Evolutionary conservation across 2,888 invertebrate genomes (phyloP).

Genomic region (Argyresthia albistria): DNA sequence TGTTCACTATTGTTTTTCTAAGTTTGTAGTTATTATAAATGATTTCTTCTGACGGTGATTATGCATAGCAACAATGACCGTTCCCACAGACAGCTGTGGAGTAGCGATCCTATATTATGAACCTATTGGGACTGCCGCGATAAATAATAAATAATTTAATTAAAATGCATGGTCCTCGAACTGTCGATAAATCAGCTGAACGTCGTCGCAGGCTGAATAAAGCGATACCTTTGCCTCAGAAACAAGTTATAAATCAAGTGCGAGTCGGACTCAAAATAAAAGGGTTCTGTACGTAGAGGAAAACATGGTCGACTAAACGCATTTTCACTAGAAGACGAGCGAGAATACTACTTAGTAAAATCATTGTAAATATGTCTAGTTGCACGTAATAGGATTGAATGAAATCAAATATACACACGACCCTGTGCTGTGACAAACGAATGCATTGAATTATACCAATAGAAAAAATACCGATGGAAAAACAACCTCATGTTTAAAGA

Average conservation of each 20-base stretch:
- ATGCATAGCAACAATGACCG: constrained; percentile 1
- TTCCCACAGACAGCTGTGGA: background rate
- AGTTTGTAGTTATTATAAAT: background rate
- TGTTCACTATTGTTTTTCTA: background rate
- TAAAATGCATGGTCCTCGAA: constrained; percentile 5
- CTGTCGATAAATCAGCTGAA: constrained; percentile 1
- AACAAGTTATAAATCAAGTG: background rate
- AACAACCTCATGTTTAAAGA: too few species aligned
- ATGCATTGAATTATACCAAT: too few species aligned
- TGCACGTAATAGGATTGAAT: too few species aligned
- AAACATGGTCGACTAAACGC: too few species aligned
- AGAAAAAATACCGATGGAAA: too few species aligned
- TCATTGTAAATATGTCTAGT: too few species aligned
- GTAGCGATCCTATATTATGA: background rate
- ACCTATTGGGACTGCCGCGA: background rate
- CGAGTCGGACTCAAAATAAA: too few species aligned
- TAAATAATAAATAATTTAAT: constrained; percentile 10
- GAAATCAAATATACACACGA: too few species aligned
- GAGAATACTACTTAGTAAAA: too few species aligned
- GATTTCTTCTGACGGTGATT: background rate
- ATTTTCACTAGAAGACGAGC: too few species aligned
- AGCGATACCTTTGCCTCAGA: background rate
- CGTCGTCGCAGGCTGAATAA: background rate
- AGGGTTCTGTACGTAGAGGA: too few species aligned
- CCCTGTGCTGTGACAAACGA: too few species aligned